These are phyloP conservation scores for Drosophila prostipennis DNA, from an alignment of 2,888 invertebrate species.

Conservation along the genomic window DNA sequence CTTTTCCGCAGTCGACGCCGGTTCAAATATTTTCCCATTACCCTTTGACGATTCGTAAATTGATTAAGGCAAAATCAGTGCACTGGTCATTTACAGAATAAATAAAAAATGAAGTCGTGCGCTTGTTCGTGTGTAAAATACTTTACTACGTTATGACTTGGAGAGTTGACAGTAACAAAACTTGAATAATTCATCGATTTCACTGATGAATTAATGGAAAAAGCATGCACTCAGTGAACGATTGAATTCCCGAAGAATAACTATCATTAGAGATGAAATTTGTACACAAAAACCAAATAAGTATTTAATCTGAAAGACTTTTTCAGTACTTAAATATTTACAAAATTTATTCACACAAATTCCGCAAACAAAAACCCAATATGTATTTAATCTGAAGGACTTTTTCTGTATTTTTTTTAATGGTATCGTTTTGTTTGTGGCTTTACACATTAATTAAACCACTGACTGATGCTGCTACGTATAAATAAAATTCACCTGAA, in stretches of 20 bases:
- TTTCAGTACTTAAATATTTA: too few species aligned
- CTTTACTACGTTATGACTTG: not conserved
- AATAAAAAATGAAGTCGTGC: constrained; percentile 24
- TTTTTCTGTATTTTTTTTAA: not conserved
- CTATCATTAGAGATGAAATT: too few species aligned
- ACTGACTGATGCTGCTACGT: constrained; percentile 14
- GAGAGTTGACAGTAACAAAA: not conserved
- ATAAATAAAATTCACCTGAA: constrained; percentile 1
- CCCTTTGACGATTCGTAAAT: constrained; percentile 27
- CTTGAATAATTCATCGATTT: not conserved
- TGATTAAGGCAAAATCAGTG: constrained; percentile 27
- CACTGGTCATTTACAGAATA: constrained; percentile 15
- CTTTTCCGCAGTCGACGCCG: constrained; percentile 5
- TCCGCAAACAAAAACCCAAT: too few species aligned
- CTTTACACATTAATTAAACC: constrained; percentile 9
- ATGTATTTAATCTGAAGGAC: not conserved
- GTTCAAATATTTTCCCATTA: constrained; percentile 2
- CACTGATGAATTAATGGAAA: not conserved
- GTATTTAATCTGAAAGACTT: too few species aligned
- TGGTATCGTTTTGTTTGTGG: not conserved
- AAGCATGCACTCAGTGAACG: not conserved
- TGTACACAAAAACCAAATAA: too few species aligned
- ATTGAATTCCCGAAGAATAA: too few species aligned
- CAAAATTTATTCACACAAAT: too few species aligned
- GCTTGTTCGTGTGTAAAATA: not conserved